These are phyloP conservation scores for Rissa tridactyla DNA, from an alignment of 2,113 vertebrate genomes.

Conservation along the genomic window DNA sequence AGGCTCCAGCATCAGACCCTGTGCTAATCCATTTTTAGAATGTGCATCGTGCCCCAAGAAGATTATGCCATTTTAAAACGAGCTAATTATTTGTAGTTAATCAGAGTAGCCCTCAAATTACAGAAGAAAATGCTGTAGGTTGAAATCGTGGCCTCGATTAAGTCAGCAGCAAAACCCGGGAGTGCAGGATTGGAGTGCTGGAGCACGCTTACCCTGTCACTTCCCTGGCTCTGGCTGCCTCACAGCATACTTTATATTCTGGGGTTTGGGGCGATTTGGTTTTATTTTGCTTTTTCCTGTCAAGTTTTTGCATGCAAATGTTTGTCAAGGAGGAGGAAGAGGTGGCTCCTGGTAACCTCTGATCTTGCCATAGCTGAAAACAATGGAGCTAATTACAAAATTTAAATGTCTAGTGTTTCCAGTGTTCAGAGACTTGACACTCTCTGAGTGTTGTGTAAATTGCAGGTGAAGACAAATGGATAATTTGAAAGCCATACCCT, in stretches of 20 bases:
- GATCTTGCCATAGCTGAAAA: not conserved
- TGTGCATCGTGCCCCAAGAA: not conserved
- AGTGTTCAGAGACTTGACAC: not conserved
- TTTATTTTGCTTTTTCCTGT: not conserved
- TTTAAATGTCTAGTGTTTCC: not conserved
- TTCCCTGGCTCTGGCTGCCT: not conserved
- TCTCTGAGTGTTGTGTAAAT: not conserved
- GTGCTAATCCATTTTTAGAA: constrained; percentile 30
- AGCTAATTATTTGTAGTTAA: constrained; percentile 49
- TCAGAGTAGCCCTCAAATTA: constrained; percentile 23
- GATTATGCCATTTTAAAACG: constrained; percentile 22
- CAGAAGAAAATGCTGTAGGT: not conserved
- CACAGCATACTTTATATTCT: not conserved
- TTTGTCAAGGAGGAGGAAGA: not conserved
- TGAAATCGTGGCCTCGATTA: not conserved
- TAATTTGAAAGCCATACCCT: not conserved
- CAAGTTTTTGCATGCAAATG: not conserved
- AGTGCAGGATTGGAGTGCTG: not conserved
- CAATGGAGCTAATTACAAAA: not conserved
- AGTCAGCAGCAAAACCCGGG: not conserved
- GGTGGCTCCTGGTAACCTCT: not conserved
- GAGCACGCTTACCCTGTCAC: too few relatives aligned
- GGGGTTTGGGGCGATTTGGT: not conserved
- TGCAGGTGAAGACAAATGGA: not conserved
- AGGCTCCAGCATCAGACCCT: not conserved